Evolutionary conservation across 2,888 invertebrate species (phyloP).

Genomic region (Nebria salina): DNA sequence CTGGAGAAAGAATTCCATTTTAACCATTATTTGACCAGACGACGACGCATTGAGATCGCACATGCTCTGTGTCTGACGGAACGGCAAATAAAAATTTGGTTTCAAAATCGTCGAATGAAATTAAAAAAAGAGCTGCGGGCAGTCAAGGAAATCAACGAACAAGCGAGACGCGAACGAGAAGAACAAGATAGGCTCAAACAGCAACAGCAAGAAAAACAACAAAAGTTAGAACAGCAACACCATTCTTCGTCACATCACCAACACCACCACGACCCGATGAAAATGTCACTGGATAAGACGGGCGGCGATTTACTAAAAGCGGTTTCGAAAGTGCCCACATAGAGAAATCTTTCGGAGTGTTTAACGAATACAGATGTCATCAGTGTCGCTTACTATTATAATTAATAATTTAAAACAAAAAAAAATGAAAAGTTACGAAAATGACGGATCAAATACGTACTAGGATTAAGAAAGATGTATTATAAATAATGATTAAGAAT

Average conservation of each 20-base stretch:
- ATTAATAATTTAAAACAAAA: neutral
- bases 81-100: conserved; percentile 97
- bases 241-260: conserved; percentile 69
- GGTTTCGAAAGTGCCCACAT: conserved; percentile 82
- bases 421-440: conserved; percentile 12
- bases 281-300: conserved; percentile 76
- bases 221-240: conserved; percentile 79
- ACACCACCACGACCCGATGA: conserved; percentile 78
- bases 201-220: conserved; percentile 88
- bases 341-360: conserved; percentile 61
- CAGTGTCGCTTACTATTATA: neutral
- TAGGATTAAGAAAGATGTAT: conserved; percentile 53
- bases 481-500: conserved; percentile 43
- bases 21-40: conserved; percentile 95
- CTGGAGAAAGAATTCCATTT: conserved; percentile 99
- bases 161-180: conserved; percentile 88
- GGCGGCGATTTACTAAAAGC: conserved; percentile 77
- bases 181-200: conserved; percentile 92
- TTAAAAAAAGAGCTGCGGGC: conserved; percentile 94
- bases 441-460: conserved; percentile 55
- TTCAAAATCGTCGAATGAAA: conserved; percentile 97
- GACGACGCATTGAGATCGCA: conserved; percentile 96
- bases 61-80: conserved; percentile 96
- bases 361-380: neutral
- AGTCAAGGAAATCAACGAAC: conserved; percentile 94